Conservation (phyloP, 2,113 vertebrate species). For the Poecilia latipinna region DNA sequence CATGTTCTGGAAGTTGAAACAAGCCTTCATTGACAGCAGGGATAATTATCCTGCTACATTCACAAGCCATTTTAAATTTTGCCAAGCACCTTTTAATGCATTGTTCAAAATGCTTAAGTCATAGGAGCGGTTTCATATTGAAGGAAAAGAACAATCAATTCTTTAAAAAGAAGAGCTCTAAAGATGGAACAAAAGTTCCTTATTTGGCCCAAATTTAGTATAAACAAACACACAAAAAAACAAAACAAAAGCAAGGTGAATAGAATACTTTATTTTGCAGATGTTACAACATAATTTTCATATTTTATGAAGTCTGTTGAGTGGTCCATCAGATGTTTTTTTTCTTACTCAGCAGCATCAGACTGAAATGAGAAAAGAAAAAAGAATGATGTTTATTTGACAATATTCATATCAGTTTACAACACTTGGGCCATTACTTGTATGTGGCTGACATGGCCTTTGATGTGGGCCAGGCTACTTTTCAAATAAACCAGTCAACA, state of each 20-base stretch:
- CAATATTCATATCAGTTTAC: conserved; percentile 4
- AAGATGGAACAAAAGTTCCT: no score
- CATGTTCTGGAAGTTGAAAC: not conserved
- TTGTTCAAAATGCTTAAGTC: not conserved
- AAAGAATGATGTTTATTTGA: not conserved
- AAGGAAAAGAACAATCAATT: not conserved
- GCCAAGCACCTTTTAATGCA: not conserved
- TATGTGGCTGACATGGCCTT: conserved; percentile 10
- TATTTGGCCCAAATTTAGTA: not conserved
- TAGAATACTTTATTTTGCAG: conserved; percentile 7
- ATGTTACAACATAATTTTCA: conserved; percentile 10
- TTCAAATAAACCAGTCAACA: conserved; percentile 37
- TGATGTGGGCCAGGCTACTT: conserved; percentile 5
- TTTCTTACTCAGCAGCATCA: conserved; percentile 8
- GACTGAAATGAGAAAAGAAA: not conserved
- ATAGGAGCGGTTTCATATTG: not conserved
- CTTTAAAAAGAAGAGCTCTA: not conserved
- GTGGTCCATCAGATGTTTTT: not conserved
- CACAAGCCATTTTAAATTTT: conserved; percentile 11
- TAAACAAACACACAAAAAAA: not conserved
- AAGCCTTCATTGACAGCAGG: not conserved
- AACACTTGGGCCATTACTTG: conserved; percentile 6
- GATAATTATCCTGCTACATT: conserved; percentile 14
- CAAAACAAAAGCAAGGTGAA: not conserved
- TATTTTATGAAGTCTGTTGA: conserved; percentile 18